Evolutionary conservation across 2,113 vertebrate genomes (phyloP).

Genomic region (Psittacara wagleri): DNA sequence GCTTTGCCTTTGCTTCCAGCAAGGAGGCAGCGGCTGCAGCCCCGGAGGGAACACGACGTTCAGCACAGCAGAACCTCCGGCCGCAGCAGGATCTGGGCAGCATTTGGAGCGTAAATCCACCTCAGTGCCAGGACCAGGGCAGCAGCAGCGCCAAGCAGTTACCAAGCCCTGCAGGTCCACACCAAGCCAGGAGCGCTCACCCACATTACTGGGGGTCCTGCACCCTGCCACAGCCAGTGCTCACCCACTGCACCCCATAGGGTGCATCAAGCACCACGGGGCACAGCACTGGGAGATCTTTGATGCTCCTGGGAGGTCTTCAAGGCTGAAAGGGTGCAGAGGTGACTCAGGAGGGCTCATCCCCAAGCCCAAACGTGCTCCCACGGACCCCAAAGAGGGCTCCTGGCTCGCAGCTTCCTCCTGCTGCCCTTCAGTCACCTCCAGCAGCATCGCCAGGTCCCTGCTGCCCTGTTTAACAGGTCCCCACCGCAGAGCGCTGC

Average conservation of each 20-base stretch:
- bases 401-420: accelerated
- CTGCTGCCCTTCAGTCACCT: not conserved
- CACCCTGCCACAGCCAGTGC: not conserved
- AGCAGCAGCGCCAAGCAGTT: not conserved
- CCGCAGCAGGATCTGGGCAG: not conserved
- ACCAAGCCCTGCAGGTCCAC: accelerated
- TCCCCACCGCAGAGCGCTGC: not conserved
- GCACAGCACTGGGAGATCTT: not conserved
- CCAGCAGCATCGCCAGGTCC: not conserved
- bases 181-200: not conserved
- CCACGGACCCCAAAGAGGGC: not conserved
- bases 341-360: not conserved
- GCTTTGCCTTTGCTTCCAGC: not conserved
- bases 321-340: not conserved
- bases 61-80: not conserved
- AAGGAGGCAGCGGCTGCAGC: not conserved
- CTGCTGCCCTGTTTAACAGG: not conserved
- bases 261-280: not conserved
- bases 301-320: not conserved
- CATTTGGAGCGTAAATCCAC: not conserved
- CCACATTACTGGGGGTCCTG: not conserved
- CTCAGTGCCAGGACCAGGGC: not conserved
- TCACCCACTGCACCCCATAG: accelerated
- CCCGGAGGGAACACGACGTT: not conserved
- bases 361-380: not conserved